Base-by-base conservation (phyloP, 2,888 invertebrate genomes). In the Rotaria sp. region DNA sequence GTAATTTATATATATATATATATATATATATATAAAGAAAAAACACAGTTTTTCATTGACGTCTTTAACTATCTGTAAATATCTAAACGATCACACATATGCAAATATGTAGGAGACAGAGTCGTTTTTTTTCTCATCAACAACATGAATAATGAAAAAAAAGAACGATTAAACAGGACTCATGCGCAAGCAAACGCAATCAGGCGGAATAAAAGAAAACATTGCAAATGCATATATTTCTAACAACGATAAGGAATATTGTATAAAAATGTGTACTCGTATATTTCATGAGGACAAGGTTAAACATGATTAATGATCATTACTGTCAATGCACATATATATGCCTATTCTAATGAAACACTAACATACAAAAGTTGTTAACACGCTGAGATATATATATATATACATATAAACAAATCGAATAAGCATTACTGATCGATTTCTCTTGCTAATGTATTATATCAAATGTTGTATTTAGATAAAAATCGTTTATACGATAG, bases 191-290 rank as follows among this genome's bases (percentile, higher is more conserved):
- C 67, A 8, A 18, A 38, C 35, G 67, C 67, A 67, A 67, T 67
- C 67, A 67, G 67, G 67, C 67, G 67, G 18, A 67, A 67, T 67
- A 38, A 67, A 67, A 67, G 67, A 67, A 67, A 67, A 67, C 67
- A 67, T 67, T 21, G 13, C 5, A 38, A 5, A 67, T 30, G 18
- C 30, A 67, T 67, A 10, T 67, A 67, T 1, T 21, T 67, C 67
- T 3, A 67, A 67, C 3, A 21, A 67, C 35, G 67, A 67, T 5
- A 67, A 52, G 10, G 38, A 35, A 67, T 30, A 30, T 67, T 67
- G 18, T 35, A 67, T 38, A 35, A 38, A 35, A 67, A 38, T 21
- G 21, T 21, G 1, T 35, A 67, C 2, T 18, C 7, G 18, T 13
- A 30, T 5, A 59, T n/a, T 59, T n/a, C 2, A 67, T 21, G 13